A percentile compares a stretch with the other conserved stretches of the same genome.
These are phyloP conservation scores for Camponotus pennsylvanicus DNA, from an alignment of 1,140 invertebrate species.

Conservation along the genomic window DNA sequence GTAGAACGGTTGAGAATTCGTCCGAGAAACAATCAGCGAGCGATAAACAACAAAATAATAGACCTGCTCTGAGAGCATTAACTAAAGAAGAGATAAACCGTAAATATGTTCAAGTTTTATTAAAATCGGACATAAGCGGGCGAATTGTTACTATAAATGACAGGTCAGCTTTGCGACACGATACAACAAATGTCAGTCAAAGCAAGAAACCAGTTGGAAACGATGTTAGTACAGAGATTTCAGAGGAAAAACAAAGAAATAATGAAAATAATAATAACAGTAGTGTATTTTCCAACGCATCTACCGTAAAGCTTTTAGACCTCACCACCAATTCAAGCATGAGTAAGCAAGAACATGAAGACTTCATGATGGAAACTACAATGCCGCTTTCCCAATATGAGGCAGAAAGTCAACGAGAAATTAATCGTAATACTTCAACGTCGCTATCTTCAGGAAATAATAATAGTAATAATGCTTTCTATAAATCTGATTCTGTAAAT, in stretches of 20 bases:
- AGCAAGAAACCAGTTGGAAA: constrained; percentile 4
- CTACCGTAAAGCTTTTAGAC: constrained; percentile 59
- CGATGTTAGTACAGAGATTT: not conserved
- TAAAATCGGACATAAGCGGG: constrained; percentile 48
- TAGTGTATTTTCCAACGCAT: constrained; percentile 32
- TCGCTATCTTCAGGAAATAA: not conserved
- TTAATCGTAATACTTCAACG: not conserved
- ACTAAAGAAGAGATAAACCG: constrained; percentile 72
- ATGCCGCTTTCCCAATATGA: not conserved
- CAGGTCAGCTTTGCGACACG: not conserved
- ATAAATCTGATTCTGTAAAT: not conserved
- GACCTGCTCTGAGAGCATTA: constrained; percentile 63
- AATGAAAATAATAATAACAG: not conserved
- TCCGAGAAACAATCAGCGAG: not conserved
- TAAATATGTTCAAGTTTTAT: constrained; percentile 67
- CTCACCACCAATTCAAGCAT: not conserved
- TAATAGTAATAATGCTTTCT: not conserved
- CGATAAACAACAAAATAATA: not conserved
- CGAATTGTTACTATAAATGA: constrained; percentile 58
- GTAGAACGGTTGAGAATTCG: constrained; percentile 35
- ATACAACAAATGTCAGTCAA: not conserved
- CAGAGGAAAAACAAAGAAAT: not conserved
- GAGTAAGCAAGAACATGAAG: not conserved
- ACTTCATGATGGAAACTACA: constrained; percentile 45
- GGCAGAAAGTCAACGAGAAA: not conserved